Evolutionary conservation across 2,113 vertebrate species (phyloP), one percentile per base, ranked within the genome.

Genomic region (Malurus cyaneus): DNA sequence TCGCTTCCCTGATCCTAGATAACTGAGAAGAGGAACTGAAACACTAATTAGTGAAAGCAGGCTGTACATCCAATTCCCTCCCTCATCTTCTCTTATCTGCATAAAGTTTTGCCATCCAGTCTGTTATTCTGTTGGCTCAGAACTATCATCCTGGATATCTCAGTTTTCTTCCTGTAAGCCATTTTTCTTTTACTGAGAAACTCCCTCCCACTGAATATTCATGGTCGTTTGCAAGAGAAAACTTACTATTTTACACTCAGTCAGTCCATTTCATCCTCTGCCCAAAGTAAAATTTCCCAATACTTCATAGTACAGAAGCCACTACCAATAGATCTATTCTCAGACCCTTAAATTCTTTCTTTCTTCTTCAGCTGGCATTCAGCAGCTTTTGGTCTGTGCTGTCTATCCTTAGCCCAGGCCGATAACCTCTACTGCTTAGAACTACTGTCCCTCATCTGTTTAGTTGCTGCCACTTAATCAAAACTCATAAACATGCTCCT

Each of bases 1-100:
- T 47, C 2, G 0, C 17, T 80, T 91, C 24, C 32, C 70, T 87
- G 70, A 53, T 84, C 26, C 49, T 79, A 52, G 24, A 39, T 59
- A 88, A 62, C 42, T 84, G 80, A 64, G 69, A 81, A 20, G 50
- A 84, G 42, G 80, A 84, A 64, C 56, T 86, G 60, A 54, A 91
- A 54, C 64, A 18, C 77, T 92, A 81, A 88, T 87, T 86, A 93
- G 56, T 86, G 72, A 86, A 86, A 93, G 47, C 52, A 80, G 72
- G 54, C 67, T 61, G 44, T 65, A 72, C 50, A 69, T 50, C 18
- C 28, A 29, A 3, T 77, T 86, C 26, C 20, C 9, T 89, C 18
- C 54, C 8, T 92, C 62, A 18, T 36, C 15, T 18, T 84, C 7
- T 80, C 49, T 61, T 80, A 66, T 60, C 36, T 82, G 28, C 31